Base-by-base conservation (phyloP, 2,888 invertebrate species). In the Ichneumon xanthorius region DNA sequence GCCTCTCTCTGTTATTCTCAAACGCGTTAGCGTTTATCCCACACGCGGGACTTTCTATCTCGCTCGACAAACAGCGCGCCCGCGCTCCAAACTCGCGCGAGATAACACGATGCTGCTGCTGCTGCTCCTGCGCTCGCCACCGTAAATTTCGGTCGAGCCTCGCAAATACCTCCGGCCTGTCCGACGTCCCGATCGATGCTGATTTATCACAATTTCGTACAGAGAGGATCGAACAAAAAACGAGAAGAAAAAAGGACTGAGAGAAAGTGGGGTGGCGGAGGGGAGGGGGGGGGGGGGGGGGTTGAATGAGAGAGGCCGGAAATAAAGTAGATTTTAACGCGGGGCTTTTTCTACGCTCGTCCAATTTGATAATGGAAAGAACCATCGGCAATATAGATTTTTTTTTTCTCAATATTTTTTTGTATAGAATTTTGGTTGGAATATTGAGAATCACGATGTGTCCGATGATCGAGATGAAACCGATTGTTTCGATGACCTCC, bases 131-230 rank as follows among this genome's bases (percentile, higher is more conserved):
- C 53, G 55, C 55, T 61, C 75, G 80, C 85, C 71, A 85, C 82
- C 85, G 85, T 85, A 85, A 85, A 85, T 85, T 85, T 82, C 53
- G 82, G 85, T 80, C 67, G 85, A 80, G 85, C 72, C 80, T 82
- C 82, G 85, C 82, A 82, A 85, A 85, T 85, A 85, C 82, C 82
- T 82, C 80, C 76, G 72, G 73, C 82, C 85, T 67, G 76, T 80
- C 85, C 80, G 40, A 82, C 72, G 65, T 72, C 55, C 70, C 82
- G 76, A 82, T 85, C 85, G 82, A 85, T 82, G 67, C 82, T 85
- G 85, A 85, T 85, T 85, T 85, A 85, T 85, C 82, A 82, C 85
- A 80, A 85, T 85, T 82, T 82, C 82, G 85, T 73, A 77, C 67
- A 45, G 67, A 68, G 61, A 71, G 53, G 48, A 85, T 76, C 72